Conservation (phyloP, 2,113 vertebrate species). For the Telmatochromis brichardi region DNA sequence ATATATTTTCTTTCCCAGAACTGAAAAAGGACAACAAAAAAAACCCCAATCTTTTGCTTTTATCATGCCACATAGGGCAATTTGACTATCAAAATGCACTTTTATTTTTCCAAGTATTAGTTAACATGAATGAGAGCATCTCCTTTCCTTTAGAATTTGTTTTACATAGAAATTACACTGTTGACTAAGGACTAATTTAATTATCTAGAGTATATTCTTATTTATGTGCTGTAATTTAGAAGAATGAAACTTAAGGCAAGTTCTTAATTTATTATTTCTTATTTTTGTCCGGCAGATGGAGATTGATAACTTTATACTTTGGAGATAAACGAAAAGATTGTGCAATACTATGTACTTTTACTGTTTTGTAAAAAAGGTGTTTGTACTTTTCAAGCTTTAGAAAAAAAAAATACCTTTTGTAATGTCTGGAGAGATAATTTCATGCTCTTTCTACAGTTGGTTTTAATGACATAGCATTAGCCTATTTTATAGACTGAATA, state of each 20-base stretch:
- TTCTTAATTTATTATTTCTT: conserved; percentile 74
- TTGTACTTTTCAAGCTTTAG: conserved; percentile 77
- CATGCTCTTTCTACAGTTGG: conserved; percentile 73
- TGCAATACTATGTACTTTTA: conserved; percentile 75
- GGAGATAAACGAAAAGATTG: conserved; percentile 65
- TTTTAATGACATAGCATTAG: conserved; percentile 68
- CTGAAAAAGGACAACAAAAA: background rate
- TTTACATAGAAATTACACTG: conserved; percentile 43
- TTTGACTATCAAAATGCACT: conserved; percentile 61
- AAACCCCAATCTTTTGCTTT: accelerated
- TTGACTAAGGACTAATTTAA: conserved; percentile 62
- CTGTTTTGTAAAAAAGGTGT: conserved; percentile 74
- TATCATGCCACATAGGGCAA: conserved; percentile 34
- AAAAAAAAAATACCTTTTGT: conserved; percentile 64
- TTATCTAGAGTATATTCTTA: conserved; percentile 63
- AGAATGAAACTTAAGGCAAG: conserved; percentile 57
- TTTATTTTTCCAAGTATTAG: conserved; percentile 63
- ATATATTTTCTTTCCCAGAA: conserved; percentile 58
- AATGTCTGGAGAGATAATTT: conserved; percentile 59
- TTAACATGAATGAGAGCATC: conserved; percentile 27
- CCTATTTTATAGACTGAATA: conserved; percentile 77
- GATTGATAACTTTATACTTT: conserved; percentile 69
- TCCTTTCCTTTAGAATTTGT: conserved; percentile 11
- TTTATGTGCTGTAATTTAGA: conserved; percentile 71
- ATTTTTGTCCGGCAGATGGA: conserved; percentile 57